Percentiles rank a stretch among this genome's conserved stretches.
phyloP scores from a whole-genome alignment of 2,888 invertebrate genomes.

The Lepidochitona cinerea region DNA sequence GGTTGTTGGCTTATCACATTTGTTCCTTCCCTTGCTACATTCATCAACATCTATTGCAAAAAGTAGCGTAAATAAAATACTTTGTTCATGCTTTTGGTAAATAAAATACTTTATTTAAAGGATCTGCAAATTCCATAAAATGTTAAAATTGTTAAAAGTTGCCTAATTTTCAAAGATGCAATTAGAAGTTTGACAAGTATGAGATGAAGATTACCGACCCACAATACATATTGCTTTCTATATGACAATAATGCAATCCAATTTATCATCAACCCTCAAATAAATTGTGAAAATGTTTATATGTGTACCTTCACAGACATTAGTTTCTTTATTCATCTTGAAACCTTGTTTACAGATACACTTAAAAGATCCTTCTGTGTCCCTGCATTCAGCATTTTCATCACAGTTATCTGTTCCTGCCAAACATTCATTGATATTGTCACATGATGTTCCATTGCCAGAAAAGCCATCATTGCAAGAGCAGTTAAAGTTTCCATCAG shows the following conservation, averaged over 20 bases:
- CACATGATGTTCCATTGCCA: conserved; percentile 13
- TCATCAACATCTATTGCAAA: conserved; percentile 8
- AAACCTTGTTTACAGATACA: conserved; percentile 14
- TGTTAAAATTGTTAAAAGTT: too few relatives aligned
- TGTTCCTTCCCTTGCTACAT: conserved; percentile 1
- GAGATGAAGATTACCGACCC: too few relatives aligned
- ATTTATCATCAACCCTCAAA: too few relatives aligned
- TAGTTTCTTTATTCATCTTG: conserved; percentile 14
- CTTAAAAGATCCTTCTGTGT: background rate
- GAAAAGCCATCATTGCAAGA: conserved; percentile 13
- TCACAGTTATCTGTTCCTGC: background rate
- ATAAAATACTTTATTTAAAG: too few relatives aligned
- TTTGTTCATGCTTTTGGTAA: too few relatives aligned
- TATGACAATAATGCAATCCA: too few relatives aligned
- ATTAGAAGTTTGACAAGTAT: too few relatives aligned
- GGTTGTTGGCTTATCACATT: background rate
- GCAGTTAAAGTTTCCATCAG: conserved; percentile 12
- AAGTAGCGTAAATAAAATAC: too few relatives aligned
- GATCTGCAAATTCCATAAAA: too few relatives aligned
- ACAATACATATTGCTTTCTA: too few relatives aligned
- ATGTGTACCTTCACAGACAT: conserved; percentile 10
- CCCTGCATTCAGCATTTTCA: background rate
- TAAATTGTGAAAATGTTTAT: too few relatives aligned
- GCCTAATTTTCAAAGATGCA: too few relatives aligned
- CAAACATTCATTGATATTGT: background rate